phyloP scores from a whole-genome alignment of 30 jellyfish, hydroid and myxozoan species.

The Morbakka virulenta region DNA sequence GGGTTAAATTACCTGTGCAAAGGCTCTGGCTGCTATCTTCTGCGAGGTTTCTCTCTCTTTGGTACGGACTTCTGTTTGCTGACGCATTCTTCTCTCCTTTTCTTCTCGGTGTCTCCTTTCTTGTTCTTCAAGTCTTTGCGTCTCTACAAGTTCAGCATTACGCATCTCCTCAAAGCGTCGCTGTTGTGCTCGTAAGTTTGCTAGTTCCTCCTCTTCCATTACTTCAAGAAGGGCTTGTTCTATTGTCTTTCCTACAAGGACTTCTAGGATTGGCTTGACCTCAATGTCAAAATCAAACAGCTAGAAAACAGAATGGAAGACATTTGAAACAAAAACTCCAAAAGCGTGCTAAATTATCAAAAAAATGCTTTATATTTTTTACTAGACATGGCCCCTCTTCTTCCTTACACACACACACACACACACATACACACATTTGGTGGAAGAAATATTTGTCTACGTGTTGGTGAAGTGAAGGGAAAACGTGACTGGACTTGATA shows the following conservation, averaged over 20 bases:
- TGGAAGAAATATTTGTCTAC: no score
- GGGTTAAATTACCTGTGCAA: constrained; percentile 89
- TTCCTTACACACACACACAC: no score
- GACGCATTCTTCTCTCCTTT: constrained; percentile 90
- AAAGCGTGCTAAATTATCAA: no score
- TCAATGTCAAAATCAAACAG: constrained; percentile 89
- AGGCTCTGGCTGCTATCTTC: constrained; percentile 93
- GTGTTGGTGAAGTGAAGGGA: no score
- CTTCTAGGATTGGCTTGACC: constrained; percentile 94
- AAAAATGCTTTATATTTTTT: no score
- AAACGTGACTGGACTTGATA: no score
- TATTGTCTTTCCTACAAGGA: constrained; percentile 89
- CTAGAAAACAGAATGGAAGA: constrained; percentile 41
- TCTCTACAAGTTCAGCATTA: constrained; percentile 89
- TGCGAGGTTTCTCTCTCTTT: constrained; percentile 81
- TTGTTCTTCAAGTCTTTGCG: constrained; percentile 91
- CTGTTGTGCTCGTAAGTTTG: constrained; percentile 88
- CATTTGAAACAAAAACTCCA: no score
- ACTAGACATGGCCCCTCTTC: no score
- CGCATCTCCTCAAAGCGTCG: constrained; percentile 91
- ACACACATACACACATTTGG: no score
- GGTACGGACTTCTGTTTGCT: constrained; percentile 79
- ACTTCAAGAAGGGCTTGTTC: constrained; percentile 95
- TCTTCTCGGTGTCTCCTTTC: constrained; percentile 96
- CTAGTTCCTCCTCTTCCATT: constrained; percentile 95